Base-by-base conservation (phyloP, 2,113 vertebrate genomes). In the Chionodraco myersi region DNA sequence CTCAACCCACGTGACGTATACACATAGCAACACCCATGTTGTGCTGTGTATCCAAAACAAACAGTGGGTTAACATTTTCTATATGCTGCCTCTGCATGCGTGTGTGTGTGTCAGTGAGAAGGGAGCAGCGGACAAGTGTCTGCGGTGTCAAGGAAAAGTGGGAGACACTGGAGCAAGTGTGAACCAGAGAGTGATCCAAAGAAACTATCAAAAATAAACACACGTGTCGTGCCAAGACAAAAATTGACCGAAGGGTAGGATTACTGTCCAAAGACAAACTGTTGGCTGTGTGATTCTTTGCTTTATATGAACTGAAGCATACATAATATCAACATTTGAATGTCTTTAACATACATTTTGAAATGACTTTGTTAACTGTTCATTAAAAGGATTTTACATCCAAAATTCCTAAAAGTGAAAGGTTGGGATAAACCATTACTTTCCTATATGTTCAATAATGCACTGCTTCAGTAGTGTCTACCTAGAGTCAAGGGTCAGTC, bases 161-260 rank as follows among this genome's bases (percentile, higher is more conserved):
- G 83, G 79, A 90, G 94, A 92, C 93, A 94, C 90, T 87, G 79
- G 91, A 93, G 83, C 66, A 83, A 82, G 92, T 94, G 94, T 88
- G 91, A 94, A 94, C 86, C 87, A 93, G 89, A 63, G 74, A 84
- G 81, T 84, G 90, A 93, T 91, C 86, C 86, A 90, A 89, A 91
- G 85, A 92, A 92, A 88, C 80, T 86, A 90, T 88, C 85, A 84
- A 72, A 93, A 93, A 93, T 91, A 94, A 90, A 91, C 83, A 90
- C 88, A 83, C 5, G 14, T 6, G 47, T 56, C 21, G 13, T 1
- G 76, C 72, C 82, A 72, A 49, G 72, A 73, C 75, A 80, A 51
- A 88, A 85, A 85, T 83, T 72, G 79, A 64, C 30, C 23, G 64
- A 12, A 8, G 1, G 49, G 34, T 4, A 1, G 12, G 62, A 65